A percentile compares a stretch with the other conserved stretches of the same genome.
Evolutionary conservation across 2,113 vertebrate genomes (phyloP).

Genomic region (Chaetops frenatus): DNA sequence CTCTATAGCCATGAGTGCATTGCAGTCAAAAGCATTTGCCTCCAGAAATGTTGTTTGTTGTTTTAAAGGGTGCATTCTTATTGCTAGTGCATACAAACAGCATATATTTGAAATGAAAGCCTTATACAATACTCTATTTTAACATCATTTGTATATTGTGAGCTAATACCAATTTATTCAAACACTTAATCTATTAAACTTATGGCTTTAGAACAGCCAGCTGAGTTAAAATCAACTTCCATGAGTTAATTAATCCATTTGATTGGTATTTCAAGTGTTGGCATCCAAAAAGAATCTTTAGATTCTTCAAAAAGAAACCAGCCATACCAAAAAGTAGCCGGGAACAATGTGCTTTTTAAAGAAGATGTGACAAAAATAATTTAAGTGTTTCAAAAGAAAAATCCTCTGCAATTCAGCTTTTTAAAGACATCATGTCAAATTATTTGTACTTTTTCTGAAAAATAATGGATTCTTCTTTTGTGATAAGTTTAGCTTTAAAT

Average conservation of each 20-base stretch:
- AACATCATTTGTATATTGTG: background rate
- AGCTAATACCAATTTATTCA: background rate
- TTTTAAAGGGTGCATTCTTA: background rate
- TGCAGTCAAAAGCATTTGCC: background rate
- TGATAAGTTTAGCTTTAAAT: slow-evolving; percentile 39
- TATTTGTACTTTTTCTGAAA: slow-evolving; percentile 43
- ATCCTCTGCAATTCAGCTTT: background rate
- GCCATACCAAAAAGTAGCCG: background rate
- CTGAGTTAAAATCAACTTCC: background rate
- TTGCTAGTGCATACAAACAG: background rate
- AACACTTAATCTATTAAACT: background rate
- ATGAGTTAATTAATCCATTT: background rate
- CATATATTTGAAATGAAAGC: background rate
- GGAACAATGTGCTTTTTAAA: background rate
- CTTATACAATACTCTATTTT: background rate
- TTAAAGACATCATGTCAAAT: slow-evolving; percentile 22
- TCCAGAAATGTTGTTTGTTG: background rate
- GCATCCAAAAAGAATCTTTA: background rate
- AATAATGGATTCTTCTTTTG: slow-evolving; percentile 34
- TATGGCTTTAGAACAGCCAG: background rate
- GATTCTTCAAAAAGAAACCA: too few relatives aligned
- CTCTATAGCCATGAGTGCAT: accelerated
- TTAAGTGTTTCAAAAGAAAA: slow-evolving; percentile 27
- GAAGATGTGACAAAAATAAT: slow-evolving; percentile 36
- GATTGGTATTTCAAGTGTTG: background rate